Base-by-base conservation (phyloP, 2,888 invertebrate species). In the Encarsia formosa region DNA sequence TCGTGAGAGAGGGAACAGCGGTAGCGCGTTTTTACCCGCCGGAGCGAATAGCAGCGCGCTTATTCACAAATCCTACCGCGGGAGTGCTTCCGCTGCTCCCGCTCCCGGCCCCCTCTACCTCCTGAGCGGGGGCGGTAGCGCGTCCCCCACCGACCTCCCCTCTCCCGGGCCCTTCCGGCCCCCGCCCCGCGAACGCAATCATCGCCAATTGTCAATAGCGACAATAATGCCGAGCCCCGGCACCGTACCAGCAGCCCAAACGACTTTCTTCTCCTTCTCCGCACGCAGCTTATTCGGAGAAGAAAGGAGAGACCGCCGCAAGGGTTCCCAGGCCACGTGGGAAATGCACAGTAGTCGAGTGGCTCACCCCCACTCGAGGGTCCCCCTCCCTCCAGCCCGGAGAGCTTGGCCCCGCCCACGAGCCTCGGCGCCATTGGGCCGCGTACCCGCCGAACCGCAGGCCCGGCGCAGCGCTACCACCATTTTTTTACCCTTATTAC, bases 321-420 rank as follows among this genome's bases (percentile, higher is more conserved):
- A 73, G 73, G 73, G 73, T 73, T 73, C 73, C 74, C 76, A 75
- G 76, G 75, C 73, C 77, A 77, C 79, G 80, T 80, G 80, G 80
- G 80, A 81, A 81, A 77, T 80, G 79, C 78, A 81, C 80, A 77
- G 80, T 79, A 80, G 80, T 78, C 76, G 73, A 72, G 73, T 66
- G n/a, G 63, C 65, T 68, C 65, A 19, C 19, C 22, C 69, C 64
- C 66, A 49, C 65, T 63, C 64, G n/a, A n/a, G n/a, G n/a, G n/a
- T n/a, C 63, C 61, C 61, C 61, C 62, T 67, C 65, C 67, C 70
- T 68, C 67, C n/a, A n/a, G 70, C 66, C 65, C 64, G 62, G 59
- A 61, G 60, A 6, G 19, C 20, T 34, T 63, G 61, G 64, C 65
- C 59, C 68, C 70, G 70, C 70, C 70, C 63, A 62, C 61, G 45